These are phyloP conservation scores for Elysia chlorotica DNA, from an alignment of 1,140 invertebrate genomes.

Conservation along the genomic window DNA sequence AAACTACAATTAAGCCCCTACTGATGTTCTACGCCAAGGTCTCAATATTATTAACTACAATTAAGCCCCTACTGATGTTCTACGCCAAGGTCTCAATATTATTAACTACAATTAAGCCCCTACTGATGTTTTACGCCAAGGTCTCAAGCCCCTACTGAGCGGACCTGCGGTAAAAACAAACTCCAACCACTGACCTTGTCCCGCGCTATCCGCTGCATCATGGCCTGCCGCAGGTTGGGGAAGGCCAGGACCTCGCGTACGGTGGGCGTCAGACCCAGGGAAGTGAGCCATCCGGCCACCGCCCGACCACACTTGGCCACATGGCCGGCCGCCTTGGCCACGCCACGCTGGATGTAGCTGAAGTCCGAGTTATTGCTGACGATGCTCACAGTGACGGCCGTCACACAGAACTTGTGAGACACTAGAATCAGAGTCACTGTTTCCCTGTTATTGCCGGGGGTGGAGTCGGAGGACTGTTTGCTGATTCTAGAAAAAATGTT, in stretches of 20 bases:
- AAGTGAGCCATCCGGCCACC: neutral
- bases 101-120: too few relatives aligned
- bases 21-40: too few relatives aligned
- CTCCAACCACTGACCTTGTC: slow-evolving; percentile 1
- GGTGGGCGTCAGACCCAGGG: neutral
- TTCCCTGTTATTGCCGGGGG: neutral
- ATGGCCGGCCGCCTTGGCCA: neutral
- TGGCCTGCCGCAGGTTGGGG: slow-evolving; percentile 5
- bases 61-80: too few relatives aligned
- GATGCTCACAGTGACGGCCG: slow-evolving; percentile 5
- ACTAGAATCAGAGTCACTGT: slow-evolving; percentile 10
- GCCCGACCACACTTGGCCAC: neutral
- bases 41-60: too few relatives aligned
- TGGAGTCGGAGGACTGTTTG: too few relatives aligned
- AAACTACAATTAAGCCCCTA: too few relatives aligned
- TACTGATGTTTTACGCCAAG: too few relatives aligned
- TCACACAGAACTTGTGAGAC: neutral
- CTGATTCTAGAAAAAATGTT: too few relatives aligned
- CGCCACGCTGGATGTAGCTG: neutral
- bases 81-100: too few relatives aligned
- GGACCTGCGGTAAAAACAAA: too few relatives aligned
- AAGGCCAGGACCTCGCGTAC: slow-evolving; percentile 6
- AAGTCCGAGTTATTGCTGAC: slow-evolving; percentile 7
- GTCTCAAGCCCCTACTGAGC: too few relatives aligned
- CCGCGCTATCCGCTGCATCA: neutral